Conservation (phyloP, 2,797 vertebrate genomes). For the Leucoraja ocellata region DNA sequence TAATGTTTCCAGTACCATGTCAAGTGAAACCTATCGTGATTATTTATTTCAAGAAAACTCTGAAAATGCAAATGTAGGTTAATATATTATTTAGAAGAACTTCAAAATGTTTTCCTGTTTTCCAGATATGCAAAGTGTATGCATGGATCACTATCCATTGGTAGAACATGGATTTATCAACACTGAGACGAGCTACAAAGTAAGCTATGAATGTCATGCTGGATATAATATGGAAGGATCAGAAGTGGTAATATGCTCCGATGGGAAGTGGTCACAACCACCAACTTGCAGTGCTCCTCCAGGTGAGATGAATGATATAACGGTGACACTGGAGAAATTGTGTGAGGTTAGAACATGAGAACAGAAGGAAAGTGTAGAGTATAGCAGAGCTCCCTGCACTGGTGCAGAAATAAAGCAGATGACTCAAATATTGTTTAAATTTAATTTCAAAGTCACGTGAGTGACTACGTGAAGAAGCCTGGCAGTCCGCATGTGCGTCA, state of each 20-base stretch:
- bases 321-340: neutral
- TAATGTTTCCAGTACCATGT: neutral
- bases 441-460: too few relatives aligned
- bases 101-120: neutral
- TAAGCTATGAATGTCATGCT: slow-evolving; percentile 45
- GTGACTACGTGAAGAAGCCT: too few relatives aligned
- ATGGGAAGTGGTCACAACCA: slow-evolving; percentile 48
- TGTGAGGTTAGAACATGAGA: neutral
- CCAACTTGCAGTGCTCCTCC: slow-evolving; percentile 48
- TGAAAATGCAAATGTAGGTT: neutral
- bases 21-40: too few relatives aligned
- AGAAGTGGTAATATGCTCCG: slow-evolving; percentile 40
- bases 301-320: slow-evolving; percentile 42
- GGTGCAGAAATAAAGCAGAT: neutral
- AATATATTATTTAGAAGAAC: neutral
- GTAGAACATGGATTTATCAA: slow-evolving; percentile 30
- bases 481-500: too few relatives aligned
- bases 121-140: neutral
- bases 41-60: neutral
- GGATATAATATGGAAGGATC: slow-evolving; percentile 29
- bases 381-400: neutral
- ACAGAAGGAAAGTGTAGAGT: fast-evolving
- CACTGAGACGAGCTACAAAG: fast-evolving
- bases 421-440: neutral
- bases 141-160: neutral